Evolutionary conservation across 2,113 vertebrate genomes (phyloP).

Genomic region (Corythornis cristatus): DNA sequence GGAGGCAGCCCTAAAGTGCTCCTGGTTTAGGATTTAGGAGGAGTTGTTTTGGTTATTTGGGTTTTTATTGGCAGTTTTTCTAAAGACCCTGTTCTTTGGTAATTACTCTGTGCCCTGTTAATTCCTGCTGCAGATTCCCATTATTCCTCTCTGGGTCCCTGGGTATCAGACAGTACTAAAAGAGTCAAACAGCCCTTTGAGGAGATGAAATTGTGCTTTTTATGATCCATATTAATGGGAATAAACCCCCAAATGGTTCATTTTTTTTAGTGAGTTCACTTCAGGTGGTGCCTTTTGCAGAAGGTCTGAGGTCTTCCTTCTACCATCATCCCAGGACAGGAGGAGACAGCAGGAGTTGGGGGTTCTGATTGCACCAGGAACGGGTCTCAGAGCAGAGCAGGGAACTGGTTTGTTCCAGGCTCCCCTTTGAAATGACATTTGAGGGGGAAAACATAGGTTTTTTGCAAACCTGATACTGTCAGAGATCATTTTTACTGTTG

Average conservation of each 20-base stretch:
- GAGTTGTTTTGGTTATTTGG: rapidly evolving
- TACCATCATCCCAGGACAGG: rapidly evolving
- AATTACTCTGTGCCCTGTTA: not conserved
- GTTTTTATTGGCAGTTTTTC: not conserved
- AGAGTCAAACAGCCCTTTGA: not conserved
- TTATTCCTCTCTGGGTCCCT: not conserved
- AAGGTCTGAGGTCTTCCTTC: not conserved
- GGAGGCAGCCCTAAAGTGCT: not conserved
- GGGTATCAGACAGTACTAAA: not conserved
- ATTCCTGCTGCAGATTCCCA: not conserved
- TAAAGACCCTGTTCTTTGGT: not conserved
- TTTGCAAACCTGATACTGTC: not conserved
- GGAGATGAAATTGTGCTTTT: not conserved
- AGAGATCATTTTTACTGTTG: not conserved
- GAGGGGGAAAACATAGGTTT: not conserved
- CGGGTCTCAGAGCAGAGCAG: not conserved
- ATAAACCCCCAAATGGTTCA: not conserved
- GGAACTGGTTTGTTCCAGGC: not conserved
- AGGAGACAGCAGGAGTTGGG: not conserved
- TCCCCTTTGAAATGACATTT: not conserved
- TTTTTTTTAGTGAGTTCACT: not conserved
- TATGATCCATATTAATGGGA: not conserved
- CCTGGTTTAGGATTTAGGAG: not conserved
- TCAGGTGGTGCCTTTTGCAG: not conserved
- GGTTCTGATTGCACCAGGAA: not conserved